Base-by-base conservation (phyloP, 2,113 vertebrate genomes). In the Prinia subflava region DNA sequence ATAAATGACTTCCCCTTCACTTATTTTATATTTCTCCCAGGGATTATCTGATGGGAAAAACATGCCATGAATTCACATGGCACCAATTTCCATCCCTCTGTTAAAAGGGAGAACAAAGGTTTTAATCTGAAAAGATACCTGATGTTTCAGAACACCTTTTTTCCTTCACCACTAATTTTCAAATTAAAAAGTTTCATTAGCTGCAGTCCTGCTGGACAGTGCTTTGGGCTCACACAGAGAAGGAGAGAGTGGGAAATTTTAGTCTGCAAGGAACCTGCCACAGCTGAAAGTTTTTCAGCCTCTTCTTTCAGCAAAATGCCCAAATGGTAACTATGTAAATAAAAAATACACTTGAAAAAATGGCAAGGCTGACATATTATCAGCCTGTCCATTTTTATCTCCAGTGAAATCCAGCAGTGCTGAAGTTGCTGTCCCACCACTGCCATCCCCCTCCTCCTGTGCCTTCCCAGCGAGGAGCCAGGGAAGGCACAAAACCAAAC, bases 11-110 rank as follows among this genome's bases (percentile, higher is more conserved):
- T 89, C 41, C 44, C 18, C 24, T 59, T 83, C 15, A 41, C 52
- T 82, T 68, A 78, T 62, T 71, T 42, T 49, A 17, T 73, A 47
- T 31, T 89, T 91, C 56, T 90, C 22, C 24, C 49, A 46, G 49
- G 64, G 49, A 76, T n/a, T 52, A 41, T 57, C 35, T 24, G 55
- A 71, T 60, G 79, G 65, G 57, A 94, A 96, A 87, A 35, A 84
- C 33, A 47, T 63, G 64, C 69, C 77, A 67, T 31, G 35, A 87
- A 78, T 59, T 89, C 77, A 53, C 2, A 4, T 91, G 63, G 35
- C 53, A 41, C 62, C 10, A 7, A 67, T 78, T 81, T 87, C 31
- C 24, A 17, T 28, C n/a, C 49, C 71, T 78, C 31, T 60, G 21
- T 68, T 64, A 68, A 56, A 87, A 81, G 67, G 37, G 17, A 85